Percentiles rank a stretch among this genome's conserved stretches.
phyloP scores from a whole-genome alignment of 1,140 invertebrate genomes.

The Phocides pigmalion region DNA sequence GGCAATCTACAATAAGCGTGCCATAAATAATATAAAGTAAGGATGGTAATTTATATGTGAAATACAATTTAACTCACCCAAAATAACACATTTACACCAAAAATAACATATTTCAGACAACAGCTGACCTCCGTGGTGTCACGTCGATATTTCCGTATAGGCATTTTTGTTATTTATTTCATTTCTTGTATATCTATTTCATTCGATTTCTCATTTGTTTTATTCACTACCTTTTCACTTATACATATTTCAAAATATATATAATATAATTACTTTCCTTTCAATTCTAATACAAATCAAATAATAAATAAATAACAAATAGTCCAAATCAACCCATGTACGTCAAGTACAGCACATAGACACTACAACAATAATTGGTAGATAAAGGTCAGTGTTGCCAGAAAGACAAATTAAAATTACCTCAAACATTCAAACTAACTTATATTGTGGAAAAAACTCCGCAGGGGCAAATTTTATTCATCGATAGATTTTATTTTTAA shows the following conservation, averaged over 20 bases:
- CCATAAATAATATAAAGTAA: not conserved
- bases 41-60: slow-evolving; percentile 4
- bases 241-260: slow-evolving; percentile 34
- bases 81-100: slow-evolving; percentile 98
- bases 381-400: too few relatives aligned
- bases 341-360: not conserved
- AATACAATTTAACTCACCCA: slow-evolving; percentile 89
- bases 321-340: slow-evolving; percentile 36
- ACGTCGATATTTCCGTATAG: slow-evolving; percentile 90
- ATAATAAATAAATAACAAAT: slow-evolving; percentile 42
- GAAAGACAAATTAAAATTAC: too few relatives aligned
- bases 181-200: slow-evolving; percentile 1
- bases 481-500: too few relatives aligned
- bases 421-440: too few relatives aligned
- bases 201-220: not conserved
- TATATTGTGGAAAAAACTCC: too few relatives aligned
- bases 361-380: too few relatives aligned
- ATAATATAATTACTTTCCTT: slow-evolving; percentile 8
- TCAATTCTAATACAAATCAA: slow-evolving; percentile 20
- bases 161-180: slow-evolving; percentile 64
- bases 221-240: not conserved
- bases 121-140: slow-evolving; percentile 97
- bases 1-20: not conserved
- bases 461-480: too few relatives aligned
- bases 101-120: slow-evolving; percentile 98